Evolutionary conservation across 2,113 vertebrate species (phyloP).

Genomic region (Formicarius rufipectus): DNA sequence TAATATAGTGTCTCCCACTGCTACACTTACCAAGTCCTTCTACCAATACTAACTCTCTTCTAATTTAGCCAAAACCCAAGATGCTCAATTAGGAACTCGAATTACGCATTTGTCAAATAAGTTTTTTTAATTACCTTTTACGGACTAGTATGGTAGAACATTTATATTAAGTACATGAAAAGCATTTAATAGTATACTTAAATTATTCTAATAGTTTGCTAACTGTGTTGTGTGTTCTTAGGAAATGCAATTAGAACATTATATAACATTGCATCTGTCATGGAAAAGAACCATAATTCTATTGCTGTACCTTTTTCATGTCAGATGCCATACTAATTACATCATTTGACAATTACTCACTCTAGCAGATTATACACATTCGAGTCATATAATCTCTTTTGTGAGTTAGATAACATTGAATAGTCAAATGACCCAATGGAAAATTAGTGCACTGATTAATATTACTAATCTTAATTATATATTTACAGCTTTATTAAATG

Average conservation of each 20-base stretch:
- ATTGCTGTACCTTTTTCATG: background rate
- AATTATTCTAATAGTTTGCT: conserved; percentile 3
- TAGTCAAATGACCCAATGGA: conserved; percentile 11
- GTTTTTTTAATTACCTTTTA: conserved; percentile 44
- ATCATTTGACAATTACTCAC: conserved; percentile 3
- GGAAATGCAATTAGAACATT: conserved; percentile 21
- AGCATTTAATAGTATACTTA: conserved; percentile 13
- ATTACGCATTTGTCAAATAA: conserved; percentile 22
- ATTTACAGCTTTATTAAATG: conserved; percentile 34
- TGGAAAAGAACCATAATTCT: background rate
- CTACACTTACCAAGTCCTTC: background rate
- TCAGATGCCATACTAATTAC: background rate
- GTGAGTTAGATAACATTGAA: background rate
- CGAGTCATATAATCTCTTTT: background rate
- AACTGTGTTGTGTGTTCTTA: background rate
- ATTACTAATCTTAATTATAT: conserved; percentile 41
- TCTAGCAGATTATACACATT: background rate
- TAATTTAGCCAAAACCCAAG: background rate
- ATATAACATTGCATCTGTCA: background rate
- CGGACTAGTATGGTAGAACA: background rate
- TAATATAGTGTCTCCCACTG: background rate
- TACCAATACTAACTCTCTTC: background rate
- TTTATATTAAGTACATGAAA: conserved; percentile 17
- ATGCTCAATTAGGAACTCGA: conserved; percentile 6
- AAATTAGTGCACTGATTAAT: conserved; percentile 23